Evolutionary conservation across 1,140 invertebrate genomes (phyloP).

Genomic region (Anagrus nilaparvatae): DNA sequence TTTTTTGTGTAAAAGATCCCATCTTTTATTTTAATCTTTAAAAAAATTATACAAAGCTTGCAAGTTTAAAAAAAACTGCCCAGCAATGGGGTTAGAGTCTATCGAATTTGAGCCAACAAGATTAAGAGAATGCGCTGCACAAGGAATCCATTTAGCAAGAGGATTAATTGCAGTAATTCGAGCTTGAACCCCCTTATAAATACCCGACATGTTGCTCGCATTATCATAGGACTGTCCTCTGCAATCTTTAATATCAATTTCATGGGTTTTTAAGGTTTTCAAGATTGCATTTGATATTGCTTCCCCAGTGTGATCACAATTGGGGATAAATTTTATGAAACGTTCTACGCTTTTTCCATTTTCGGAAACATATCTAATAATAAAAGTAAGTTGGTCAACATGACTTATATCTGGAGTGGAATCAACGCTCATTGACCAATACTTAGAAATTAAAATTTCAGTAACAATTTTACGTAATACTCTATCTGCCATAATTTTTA

Average conservation of each 20-base stretch:
- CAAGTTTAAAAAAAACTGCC: constrained; percentile 12
- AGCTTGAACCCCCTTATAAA: constrained; percentile 11
- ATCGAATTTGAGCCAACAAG: constrained; percentile 11
- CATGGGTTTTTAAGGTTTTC: neutral
- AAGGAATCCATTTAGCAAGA: constrained; percentile 16
- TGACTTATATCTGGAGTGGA: constrained; percentile 31
- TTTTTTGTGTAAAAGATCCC: constrained; percentile 21
- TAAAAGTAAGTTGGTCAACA: constrained; percentile 28
- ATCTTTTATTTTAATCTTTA: constrained; percentile 18
- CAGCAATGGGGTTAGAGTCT: constrained; percentile 10
- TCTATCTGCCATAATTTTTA: constrained; percentile 8
- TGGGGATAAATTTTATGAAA: constrained; percentile 20
- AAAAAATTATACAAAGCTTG: constrained; percentile 19
- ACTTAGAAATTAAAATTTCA: constrained; percentile 14
- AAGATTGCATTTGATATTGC: constrained; percentile 16
- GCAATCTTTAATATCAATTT: neutral
- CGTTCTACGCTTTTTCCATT: constrained; percentile 18
- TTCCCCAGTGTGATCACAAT: constrained; percentile 20
- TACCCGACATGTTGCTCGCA: constrained; percentile 11
- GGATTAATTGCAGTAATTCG: constrained; percentile 11
- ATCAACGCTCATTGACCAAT: constrained; percentile 23
- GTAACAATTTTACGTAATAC: constrained; percentile 3
- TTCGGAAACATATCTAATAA: constrained; percentile 21
- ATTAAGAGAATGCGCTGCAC: too few species aligned
- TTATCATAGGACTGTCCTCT: constrained; percentile 12